Base-by-base conservation (phyloP, 2,888 invertebrate species). In the Blastobasis lacticolella region DNA sequence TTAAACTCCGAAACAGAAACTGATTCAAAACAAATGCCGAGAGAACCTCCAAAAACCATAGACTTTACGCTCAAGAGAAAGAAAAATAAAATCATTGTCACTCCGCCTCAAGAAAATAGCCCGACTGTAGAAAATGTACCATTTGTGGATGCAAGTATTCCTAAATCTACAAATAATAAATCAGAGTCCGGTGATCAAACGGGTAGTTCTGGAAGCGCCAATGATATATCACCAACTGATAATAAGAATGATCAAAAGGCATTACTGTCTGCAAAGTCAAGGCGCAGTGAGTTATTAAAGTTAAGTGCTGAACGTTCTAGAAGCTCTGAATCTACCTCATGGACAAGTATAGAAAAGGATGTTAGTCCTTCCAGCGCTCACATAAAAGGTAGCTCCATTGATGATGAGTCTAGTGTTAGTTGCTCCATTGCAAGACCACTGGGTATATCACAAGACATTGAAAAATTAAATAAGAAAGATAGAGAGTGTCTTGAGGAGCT, bases 401-500 rank as follows among this genome's bases (percentile, higher is more conserved):
- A 92, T 46, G 93, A 94, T 57, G 93, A 94, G 70, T 93, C 93
- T 0, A 93, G 93, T 73, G 90, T 92, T 0, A 93, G 93, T 73
- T 94, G 94, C 71, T 94, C 95, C 0, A 94, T 95, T 63, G 94
- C 94, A 0, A 88, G 93, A 55, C 93, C 94, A 0, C 81, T 95
- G 49, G 95, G 95, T 0, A 92, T 94, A 61, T 94, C 94, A 4
- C 94, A 93, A 75, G 92, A 92, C 64, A 90, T 91, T 40, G 91
- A 91, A 70, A 90, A 89, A 67, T 89, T 92, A 59, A 91, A 92
- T 43, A 91, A 91, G 54, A 90, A 90, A 57, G 93, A 93, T 51
- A 73, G 89, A 45, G 90, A 90, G 64, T 85, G 93, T 9, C 90
- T 90, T 56, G 90, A 91, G 62, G 89, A 90, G 62, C 66, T 89